Evolutionary conservation across 2,888 invertebrate species (phyloP).

Genomic region (Meta bourneti): DNA sequence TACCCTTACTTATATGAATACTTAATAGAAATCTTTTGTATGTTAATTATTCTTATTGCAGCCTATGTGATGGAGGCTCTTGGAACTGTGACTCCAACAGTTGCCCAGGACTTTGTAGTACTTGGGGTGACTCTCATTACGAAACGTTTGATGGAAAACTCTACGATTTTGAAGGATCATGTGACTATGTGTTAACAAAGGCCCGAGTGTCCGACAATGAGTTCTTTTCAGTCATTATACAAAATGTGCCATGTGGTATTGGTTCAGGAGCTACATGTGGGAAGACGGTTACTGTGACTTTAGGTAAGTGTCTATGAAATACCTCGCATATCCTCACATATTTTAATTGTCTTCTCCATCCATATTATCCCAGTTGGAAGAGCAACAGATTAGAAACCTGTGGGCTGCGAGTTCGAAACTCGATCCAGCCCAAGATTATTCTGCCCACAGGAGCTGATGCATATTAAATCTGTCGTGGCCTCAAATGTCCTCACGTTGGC

Average conservation of each 20-base stretch:
- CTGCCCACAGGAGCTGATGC: no score
- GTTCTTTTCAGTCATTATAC: conserved; percentile 88
- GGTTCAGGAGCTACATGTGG: conserved; percentile 93
- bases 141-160: conserved; percentile 90
- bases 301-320: conserved; percentile 71
- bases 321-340: no score
- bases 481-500: no score
- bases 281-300: conserved; percentile 87
- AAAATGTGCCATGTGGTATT: conserved; percentile 91
- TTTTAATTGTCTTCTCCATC: not conserved
- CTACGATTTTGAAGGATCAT: conserved; percentile 93
- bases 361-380: not conserved
- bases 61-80: conserved; percentile 87
- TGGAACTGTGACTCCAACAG: conserved; percentile 89
- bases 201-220: conserved; percentile 84
- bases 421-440: no score
- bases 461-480: no score
- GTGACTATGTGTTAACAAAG: conserved; percentile 91
- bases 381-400: no score
- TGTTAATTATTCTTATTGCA: conserved; percentile 79
- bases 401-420: no score
- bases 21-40: no score
- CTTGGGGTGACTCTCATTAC: conserved; percentile 95
- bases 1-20: no score
- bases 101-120: conserved; percentile 89